Percentiles rank a stretch among this genome's conserved stretches.
Conservation (phyloP, 2,797 vertebrate genomes). For the Percopsis omiscomaycus region DNA sequence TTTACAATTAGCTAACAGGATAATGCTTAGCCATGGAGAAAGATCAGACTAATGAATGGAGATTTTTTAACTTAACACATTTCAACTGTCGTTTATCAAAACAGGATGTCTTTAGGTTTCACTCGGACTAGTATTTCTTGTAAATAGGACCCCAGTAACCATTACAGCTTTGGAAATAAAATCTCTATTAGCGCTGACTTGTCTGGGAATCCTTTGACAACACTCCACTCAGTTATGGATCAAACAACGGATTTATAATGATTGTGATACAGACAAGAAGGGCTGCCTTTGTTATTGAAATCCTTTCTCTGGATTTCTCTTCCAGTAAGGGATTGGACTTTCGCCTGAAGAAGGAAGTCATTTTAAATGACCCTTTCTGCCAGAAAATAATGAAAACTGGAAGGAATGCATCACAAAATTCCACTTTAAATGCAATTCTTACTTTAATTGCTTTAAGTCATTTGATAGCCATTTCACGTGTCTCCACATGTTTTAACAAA, state of each 20-base stretch:
- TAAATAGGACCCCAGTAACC: constrained; percentile 40
- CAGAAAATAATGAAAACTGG: constrained; percentile 38
- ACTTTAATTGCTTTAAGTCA: constrained; percentile 45
- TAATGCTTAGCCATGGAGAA: constrained; percentile 4
- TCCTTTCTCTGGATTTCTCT: constrained; percentile 31
- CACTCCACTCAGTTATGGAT: constrained; percentile 19
- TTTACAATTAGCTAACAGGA: constrained; percentile 15
- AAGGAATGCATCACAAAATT: constrained; percentile 24
- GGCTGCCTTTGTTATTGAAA: constrained; percentile 40
- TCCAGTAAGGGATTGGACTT: constrained; percentile 1
- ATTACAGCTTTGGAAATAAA: constrained; percentile 6
- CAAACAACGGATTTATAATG: constrained; percentile 42
- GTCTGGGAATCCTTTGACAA: constrained; percentile 27
- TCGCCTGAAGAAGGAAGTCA: constrained; percentile 20
- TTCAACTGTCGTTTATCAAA: constrained; percentile 20
- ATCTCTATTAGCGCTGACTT: constrained; percentile 14
- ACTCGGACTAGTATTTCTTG: constrained; percentile 33
- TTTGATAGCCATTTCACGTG: constrained; percentile 43
- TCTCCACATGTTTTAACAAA: constrained; percentile 14
- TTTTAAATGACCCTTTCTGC: constrained; percentile 41
- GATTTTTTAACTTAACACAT: constrained; percentile 9
- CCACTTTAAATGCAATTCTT: constrained; percentile 28
- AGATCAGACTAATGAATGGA: constrained; percentile 23
- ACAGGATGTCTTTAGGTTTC: constrained; percentile 23
- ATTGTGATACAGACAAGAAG: constrained; percentile 32